A percentile compares a stretch with the other conserved stretches of the same genome.
phyloP scores from a whole-genome alignment of 1,140 invertebrate species.

The Teleogryllus occipitalis region DNA sequence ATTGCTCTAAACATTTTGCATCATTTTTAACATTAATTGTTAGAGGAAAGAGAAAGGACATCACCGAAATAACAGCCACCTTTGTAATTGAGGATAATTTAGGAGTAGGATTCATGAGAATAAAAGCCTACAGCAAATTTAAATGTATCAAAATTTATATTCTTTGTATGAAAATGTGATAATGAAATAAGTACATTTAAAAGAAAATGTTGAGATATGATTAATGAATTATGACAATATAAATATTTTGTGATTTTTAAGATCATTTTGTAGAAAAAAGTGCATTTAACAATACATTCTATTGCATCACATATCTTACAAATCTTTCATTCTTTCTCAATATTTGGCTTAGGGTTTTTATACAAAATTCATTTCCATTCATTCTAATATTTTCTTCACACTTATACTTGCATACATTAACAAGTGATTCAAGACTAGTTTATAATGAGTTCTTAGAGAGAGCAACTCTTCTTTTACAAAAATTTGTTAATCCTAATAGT shows the following conservation, averaged over 20 bases:
- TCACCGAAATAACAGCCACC: background rate
- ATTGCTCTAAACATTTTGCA: too few species aligned
- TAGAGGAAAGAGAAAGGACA: too few species aligned
- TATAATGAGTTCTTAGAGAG: background rate
- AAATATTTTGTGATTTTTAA: background rate
- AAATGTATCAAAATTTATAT: background rate
- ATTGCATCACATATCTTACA: background rate
- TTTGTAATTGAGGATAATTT: background rate
- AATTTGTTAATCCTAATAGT: background rate
- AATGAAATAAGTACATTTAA: background rate
- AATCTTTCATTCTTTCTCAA: background rate
- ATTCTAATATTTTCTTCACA: background rate
- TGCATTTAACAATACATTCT: background rate
- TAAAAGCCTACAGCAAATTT: background rate
- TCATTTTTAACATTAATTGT: too few species aligned
- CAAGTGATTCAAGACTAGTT: background rate
- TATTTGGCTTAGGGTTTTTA: too few species aligned
- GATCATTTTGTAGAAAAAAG: background rate
- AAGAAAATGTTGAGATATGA: background rate
- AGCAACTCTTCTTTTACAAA: background rate
- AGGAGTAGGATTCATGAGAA: background rate
- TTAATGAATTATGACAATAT: background rate
- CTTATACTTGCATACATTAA: background rate
- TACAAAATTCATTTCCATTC: too few species aligned
- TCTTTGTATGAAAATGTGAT: background rate